Conservation (phyloP, 23 tunicate genomes). For the Styela plicata region DNA sequence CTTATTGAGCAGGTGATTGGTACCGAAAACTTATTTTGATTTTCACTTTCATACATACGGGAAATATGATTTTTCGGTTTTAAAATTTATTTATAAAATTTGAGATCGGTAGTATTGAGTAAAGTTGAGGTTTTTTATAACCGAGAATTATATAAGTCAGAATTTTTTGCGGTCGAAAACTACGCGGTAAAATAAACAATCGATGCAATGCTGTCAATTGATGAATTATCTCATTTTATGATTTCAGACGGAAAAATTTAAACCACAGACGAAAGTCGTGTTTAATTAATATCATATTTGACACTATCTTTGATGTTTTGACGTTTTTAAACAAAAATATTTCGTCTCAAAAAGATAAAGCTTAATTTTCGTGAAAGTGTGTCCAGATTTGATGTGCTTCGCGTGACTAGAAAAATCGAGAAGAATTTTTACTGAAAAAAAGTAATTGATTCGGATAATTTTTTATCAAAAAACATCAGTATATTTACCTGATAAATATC, state of each 20-base stretch:
- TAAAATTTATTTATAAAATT: too few relatives aligned
- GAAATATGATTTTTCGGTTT: too few relatives aligned
- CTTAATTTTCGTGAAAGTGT: not conserved
- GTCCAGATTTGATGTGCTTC: not conserved
- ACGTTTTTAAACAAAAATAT: not conserved
- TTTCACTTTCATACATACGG: too few relatives aligned
- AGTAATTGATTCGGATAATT: not conserved
- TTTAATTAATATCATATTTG: not conserved
- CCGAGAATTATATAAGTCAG: too few relatives aligned
- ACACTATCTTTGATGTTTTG: not conserved
- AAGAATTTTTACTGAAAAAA: not conserved
- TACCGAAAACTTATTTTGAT: too few relatives aligned
- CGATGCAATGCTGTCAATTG: not conserved
- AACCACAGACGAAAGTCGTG: not conserved
- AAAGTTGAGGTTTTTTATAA: too few relatives aligned
- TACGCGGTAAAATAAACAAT: too few relatives aligned
- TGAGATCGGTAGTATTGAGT: too few relatives aligned
- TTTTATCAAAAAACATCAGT: not conserved
- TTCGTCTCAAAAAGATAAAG: not conserved
- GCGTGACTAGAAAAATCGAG: not conserved
- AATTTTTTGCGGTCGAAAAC: too few relatives aligned
- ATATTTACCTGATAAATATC: conserved; percentile 19
- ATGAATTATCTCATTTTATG: not conserved
- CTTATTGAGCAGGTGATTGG: too few relatives aligned
- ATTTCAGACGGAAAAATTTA: not conserved